Evolutionary conservation across 2,113 vertebrate species (phyloP).

Genomic region (Ammospiza caudacuta): DNA sequence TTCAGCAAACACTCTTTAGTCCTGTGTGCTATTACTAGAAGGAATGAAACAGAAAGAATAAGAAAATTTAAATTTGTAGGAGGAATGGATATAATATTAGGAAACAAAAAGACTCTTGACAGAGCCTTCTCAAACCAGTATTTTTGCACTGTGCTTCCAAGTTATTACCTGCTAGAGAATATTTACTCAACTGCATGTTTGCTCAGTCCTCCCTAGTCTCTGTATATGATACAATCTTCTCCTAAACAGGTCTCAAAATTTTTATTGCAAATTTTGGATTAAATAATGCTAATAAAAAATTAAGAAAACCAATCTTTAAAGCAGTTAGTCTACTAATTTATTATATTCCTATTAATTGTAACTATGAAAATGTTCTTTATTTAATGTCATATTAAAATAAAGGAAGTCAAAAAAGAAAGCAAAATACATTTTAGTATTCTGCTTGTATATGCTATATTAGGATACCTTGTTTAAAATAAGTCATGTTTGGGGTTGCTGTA

Average conservation of each 20-base stretch:
- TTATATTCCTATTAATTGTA: background rate
- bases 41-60: background rate
- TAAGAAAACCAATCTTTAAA: background rate
- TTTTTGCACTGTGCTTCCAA: background rate
- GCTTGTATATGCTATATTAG: background rate
- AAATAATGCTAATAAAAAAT: background rate
- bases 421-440: background rate
- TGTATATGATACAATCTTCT: background rate
- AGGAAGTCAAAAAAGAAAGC: background rate
- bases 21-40: background rate
- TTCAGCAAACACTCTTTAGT: background rate
- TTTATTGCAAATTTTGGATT: background rate
- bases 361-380: background rate
- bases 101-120: background rate
- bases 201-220: background rate
- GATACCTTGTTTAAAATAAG: slow-evolving; percentile 2
- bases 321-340: background rate
- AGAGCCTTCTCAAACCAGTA: background rate
- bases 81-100: background rate
- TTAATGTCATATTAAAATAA: slow-evolving; percentile 9
- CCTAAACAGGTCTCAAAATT: background rate
- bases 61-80: background rate
- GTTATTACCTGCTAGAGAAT: background rate
- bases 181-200: background rate
- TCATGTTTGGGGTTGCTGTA: background rate